Base-by-base conservation (phyloP, 64 coral and sea anemone genomes). In the Pocillopora damicornis region DNA sequence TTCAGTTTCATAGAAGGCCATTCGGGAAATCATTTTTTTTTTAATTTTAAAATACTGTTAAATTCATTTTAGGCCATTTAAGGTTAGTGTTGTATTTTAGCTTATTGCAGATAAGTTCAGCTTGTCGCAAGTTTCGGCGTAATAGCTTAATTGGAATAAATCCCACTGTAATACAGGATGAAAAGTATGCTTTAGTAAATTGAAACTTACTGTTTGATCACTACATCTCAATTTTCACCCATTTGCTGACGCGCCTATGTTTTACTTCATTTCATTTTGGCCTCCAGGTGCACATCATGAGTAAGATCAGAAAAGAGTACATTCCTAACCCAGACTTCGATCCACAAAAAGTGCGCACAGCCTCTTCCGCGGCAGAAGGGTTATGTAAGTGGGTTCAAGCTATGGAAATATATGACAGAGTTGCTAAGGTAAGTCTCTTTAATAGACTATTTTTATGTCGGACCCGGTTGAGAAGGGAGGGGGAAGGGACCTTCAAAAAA, bases 311-410 rank as follows among this genome's bases (percentile, higher is more conserved):
- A 30, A 99, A 99, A 37, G 97, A 99, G 75, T 99, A 99, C 79
- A 95, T 90, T 34, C 93, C 93, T 61, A 99, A 99, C 63, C 97
- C 97, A 35, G 97, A 99, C 66, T 99, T 99, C 80, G 97, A 99
- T 68, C 93, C 97, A 15, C 87, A 88, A 42, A 99, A 99, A 79
- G 97, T 99, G 37, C 90, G 92, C 17, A 93, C 93, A 56, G 97
- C 97, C 2, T 99, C 97, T 4, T 99, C 97, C 18, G 97, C 97
- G 20, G 97, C 97, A 20, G 97, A 99, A 75, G 97, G 97, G 38
- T 83, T 99, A 15, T 99, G 97, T 61, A 99, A 99, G 81, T 99
- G 97, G 97, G 93, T 99, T 7, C 90, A 91, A 20, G 93, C 97
- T 63, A 94, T 99, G 75, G 97, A 99, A 59, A 99, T 99, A 45